Percentiles rank a stretch among this genome's conserved stretches.
These are phyloP conservation scores for Spilogale gracilis DNA, from an alignment of 2,113 vertebrate genomes.

Conservation along the genomic window DNA sequence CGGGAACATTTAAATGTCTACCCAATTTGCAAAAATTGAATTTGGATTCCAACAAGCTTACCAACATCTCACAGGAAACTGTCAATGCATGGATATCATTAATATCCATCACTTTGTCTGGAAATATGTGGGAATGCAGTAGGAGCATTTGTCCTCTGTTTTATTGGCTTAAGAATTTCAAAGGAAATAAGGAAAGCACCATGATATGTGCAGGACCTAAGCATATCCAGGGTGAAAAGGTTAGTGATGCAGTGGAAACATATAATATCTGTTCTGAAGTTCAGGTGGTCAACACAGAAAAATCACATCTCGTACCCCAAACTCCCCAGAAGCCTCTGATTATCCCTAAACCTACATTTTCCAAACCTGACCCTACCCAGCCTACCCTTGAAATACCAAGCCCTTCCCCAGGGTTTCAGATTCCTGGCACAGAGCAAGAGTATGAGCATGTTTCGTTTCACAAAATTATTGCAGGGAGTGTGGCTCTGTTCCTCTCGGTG, in stretches of 20 bases:
- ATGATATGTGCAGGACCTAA: constrained; percentile 98
- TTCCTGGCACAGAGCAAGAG: constrained; percentile 91
- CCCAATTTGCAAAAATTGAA: constrained; percentile 97
- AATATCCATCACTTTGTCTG: constrained; percentile 95
- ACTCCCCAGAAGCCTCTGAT: constrained; percentile 88
- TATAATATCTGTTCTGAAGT: constrained; percentile 94
- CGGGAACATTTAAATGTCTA: constrained; percentile 95
- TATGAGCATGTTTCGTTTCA: constrained; percentile 97
- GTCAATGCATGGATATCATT: constrained; percentile 96
- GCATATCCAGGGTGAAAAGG: constrained; percentile 96
- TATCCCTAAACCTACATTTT: constrained; percentile 90
- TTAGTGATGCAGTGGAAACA: constrained; percentile 95
- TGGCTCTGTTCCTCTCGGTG: constrained; percentile 96
- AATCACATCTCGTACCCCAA: constrained; percentile 88
- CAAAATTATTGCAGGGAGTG: constrained; percentile 97
- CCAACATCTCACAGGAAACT: constrained; percentile 96
- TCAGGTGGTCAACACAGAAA: constrained; percentile 89
- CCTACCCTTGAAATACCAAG: constrained; percentile 81
- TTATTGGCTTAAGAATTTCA: constrained; percentile 97
- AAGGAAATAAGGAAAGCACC: constrained; percentile 95
- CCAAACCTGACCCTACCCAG: constrained; percentile 87
- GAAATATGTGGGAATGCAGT: constrained; percentile 98
- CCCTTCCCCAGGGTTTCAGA: constrained; percentile 88
- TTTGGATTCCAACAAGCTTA: constrained; percentile 98
- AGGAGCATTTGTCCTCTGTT: constrained; percentile 96